These are phyloP conservation scores for Melanotaenia pygmaea DNA, from an alignment of 2,797 vertebrate genomes.

Conservation along the genomic window DNA sequence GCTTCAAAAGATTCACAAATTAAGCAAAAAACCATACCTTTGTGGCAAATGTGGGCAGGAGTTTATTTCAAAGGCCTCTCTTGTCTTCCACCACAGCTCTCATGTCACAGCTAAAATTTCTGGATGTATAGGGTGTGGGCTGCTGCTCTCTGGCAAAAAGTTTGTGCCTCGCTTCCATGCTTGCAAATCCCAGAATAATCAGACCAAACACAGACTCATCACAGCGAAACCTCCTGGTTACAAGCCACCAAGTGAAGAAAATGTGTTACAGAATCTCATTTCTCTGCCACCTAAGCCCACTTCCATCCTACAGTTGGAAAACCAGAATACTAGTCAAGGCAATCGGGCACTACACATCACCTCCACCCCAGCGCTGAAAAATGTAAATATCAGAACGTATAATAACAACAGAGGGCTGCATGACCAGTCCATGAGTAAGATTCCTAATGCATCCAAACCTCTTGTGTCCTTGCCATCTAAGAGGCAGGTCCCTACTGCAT, in stretches of 20 bases:
- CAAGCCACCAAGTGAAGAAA: background rate
- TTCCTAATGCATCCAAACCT: conserved; percentile 13
- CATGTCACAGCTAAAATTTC: conserved; percentile 72
- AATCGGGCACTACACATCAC: background rate
- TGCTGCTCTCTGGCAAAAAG: conserved; percentile 76
- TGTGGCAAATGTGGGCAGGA: conserved; percentile 73
- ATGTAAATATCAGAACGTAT: conserved; percentile 26
- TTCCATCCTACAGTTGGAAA: conserved; percentile 21
- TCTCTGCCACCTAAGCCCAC: background rate
- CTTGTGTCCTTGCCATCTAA: background rate
- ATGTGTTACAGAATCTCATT: background rate
- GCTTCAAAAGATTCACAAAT: conserved; percentile 42
- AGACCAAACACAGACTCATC: conserved; percentile 63
- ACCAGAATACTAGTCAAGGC: conserved; percentile 18
- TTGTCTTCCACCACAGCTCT: conserved; percentile 66
- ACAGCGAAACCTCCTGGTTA: conserved; percentile 51
- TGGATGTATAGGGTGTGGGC: conserved; percentile 78
- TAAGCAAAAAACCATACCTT: conserved; percentile 53
- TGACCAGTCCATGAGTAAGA: conserved; percentile 24
- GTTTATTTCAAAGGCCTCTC: conserved; percentile 56
- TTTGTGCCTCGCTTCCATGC: conserved; percentile 71
- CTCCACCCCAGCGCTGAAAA: conserved; percentile 40
- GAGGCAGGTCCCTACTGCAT: background rate
- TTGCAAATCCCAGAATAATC: conserved; percentile 58
- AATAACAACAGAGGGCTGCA: conserved; percentile 9